Base-by-base conservation (phyloP, 2,797 vertebrate genomes). In the Schizopygopsis pylzovi region DNA sequence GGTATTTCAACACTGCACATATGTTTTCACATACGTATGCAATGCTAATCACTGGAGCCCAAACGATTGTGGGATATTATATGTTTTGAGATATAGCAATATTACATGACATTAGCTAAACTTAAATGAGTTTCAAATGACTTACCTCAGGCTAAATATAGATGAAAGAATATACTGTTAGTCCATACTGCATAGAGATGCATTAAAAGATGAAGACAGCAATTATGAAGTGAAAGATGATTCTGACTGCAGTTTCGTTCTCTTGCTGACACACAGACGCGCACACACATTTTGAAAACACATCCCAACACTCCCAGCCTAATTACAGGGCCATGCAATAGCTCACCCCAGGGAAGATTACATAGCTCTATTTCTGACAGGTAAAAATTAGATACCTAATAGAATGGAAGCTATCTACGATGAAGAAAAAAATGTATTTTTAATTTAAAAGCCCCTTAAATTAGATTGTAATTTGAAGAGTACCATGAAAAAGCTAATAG, bases 341-440 rank as follows among this genome's bases (percentile, higher is more conserved):
- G 81, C 85, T 93, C 94, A 93, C 87, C 90, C 94, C 92, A 90
- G 94, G 88, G 85, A 73, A 87, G 90, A 89, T 85, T 87, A 91
- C 95, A 93, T 92, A 90, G 89, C 93, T 94, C 90, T 79, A 20
- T 91, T 89, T 93, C 92, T 95, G 94, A 95, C 95, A 96, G 94
- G 93, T 94, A 94, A 92, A 95, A 96, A 96, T 96, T 95, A 95
- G 92, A 91, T 94, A 91, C 92, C 87, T 95, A 95, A 95, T 95
- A 90, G 90, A 94, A 95, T 90, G 87, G 85, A 90, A 86, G 88
- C 85, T 88, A 87, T 90, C 67, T 82, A 52, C 54, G 22, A 79
- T 1, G 47, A 87, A 65, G 65, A 86, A 92, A 94, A 94, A 93
- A 94, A 88, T 92, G 86, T 92, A 89, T 93, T 95, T 94, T 92